phyloP scores from a whole-genome alignment of 2,888 invertebrate genomes.

The Orchestes rusci region DNA sequence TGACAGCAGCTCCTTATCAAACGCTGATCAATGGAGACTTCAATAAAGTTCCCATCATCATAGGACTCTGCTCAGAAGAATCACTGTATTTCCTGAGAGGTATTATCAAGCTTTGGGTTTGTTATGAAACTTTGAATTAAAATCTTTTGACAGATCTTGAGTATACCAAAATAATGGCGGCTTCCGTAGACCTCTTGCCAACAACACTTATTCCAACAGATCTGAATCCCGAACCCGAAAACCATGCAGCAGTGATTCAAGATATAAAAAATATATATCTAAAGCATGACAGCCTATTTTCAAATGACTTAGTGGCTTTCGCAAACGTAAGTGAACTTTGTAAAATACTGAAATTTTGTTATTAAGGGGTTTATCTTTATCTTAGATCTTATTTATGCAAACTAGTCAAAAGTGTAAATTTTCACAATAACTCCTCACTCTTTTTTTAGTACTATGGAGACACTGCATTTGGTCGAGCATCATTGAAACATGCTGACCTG shows the following conservation, averaged over 20 bases:
- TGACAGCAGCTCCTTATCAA: background rate
- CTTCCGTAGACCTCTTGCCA: background rate
- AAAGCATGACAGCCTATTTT: background rate
- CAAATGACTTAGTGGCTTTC: background rate
- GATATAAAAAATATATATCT: background rate
- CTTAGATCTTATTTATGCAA: too few relatives aligned
- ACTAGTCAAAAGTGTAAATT: too few relatives aligned
- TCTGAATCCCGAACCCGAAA: background rate
- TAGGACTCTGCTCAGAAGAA: slow-evolving; percentile 2
- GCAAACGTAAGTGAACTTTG: background rate
- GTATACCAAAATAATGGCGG: background rate
- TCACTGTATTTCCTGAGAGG: too few relatives aligned
- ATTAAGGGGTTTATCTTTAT: too few relatives aligned
- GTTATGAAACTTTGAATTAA: too few relatives aligned
- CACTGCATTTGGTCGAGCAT: background rate
- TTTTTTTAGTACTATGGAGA: background rate
- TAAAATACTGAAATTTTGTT: background rate
- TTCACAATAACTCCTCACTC: too few relatives aligned
- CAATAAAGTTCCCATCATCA: background rate
- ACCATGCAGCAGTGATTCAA: background rate
- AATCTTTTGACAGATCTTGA: background rate
- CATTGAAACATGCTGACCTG: background rate
- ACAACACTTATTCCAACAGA: background rate
- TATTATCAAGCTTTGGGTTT: too few relatives aligned
- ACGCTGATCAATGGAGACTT: background rate